phyloP scores from a whole-genome alignment of 2,888 invertebrate genomes.

The Formica aserva region DNA sequence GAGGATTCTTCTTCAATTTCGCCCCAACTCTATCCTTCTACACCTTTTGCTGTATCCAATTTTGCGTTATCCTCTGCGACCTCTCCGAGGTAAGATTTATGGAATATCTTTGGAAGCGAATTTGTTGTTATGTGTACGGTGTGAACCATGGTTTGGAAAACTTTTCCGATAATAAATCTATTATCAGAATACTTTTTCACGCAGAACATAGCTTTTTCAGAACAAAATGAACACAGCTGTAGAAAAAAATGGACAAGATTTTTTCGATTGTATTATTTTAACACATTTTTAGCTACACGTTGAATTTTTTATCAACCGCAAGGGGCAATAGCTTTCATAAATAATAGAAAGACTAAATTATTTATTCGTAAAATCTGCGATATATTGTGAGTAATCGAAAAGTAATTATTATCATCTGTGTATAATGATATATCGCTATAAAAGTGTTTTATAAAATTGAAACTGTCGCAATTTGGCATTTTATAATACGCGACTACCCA shows the following conservation, averaged over 20 bases:
- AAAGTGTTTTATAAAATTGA: background rate
- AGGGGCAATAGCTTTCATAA: background rate
- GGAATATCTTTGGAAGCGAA: background rate
- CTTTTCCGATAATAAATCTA: background rate
- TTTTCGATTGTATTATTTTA: background rate
- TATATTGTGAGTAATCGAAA: background rate
- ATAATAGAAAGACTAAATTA: background rate
- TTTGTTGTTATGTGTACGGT: background rate
- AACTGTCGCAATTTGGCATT: background rate
- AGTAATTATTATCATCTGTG: background rate
- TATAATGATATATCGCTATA: background rate
- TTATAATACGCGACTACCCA: background rate
- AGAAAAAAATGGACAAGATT: background rate
- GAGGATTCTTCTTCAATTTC: constrained; percentile 12
- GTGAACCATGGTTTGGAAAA: background rate
- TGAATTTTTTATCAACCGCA: background rate
- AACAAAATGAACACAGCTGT: background rate
- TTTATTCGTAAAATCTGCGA: background rate
- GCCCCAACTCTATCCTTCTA: constrained; percentile 6
- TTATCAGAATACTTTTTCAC: background rate
- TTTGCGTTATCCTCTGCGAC: background rate
- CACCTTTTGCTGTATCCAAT: constrained; percentile 19
- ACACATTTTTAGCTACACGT: background rate
- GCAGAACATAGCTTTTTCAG: background rate
- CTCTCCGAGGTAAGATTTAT: background rate